Conservation (phyloP, 2,888 invertebrate genomes). For the Willowsia nigromaculata region DNA sequence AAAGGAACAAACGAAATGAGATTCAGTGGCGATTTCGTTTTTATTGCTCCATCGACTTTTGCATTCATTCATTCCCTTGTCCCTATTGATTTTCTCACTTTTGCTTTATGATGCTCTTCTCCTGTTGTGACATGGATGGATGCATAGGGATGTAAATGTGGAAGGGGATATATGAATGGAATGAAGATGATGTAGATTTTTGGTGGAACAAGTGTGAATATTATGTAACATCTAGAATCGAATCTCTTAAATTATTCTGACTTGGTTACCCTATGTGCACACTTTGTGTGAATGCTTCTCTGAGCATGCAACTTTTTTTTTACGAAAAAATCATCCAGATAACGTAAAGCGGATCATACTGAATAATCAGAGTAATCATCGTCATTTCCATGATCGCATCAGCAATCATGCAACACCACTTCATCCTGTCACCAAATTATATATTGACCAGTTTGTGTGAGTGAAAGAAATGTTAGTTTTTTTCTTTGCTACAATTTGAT, state of each 20-base stretch:
- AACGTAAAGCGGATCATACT: slow-evolving; percentile 37
- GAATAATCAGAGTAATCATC: slow-evolving; percentile 74
- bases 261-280: slow-evolving; percentile 16
- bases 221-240: slow-evolving; percentile 59
- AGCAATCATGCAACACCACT: slow-evolving; percentile 67
- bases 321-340: background rate
- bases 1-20: slow-evolving; percentile 76
- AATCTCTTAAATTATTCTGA: slow-evolving; percentile 66
- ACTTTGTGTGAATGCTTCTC: background rate
- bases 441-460: slow-evolving; percentile 6
- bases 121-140: slow-evolving; percentile 66
- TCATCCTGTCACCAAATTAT: slow-evolving; percentile 63
- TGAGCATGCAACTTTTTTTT: background rate
- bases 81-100: slow-evolving; percentile 79
- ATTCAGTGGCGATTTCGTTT: slow-evolving; percentile 79
- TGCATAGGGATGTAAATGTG: slow-evolving; percentile 63
- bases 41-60: slow-evolving; percentile 79
- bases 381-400: slow-evolving; percentile 69
- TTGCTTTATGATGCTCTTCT: slow-evolving; percentile 58
- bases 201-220: slow-evolving; percentile 71
- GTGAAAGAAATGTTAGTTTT: slow-evolving; percentile 6
- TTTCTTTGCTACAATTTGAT: background rate
- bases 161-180: slow-evolving; percentile 65
- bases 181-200: slow-evolving; percentile 61
- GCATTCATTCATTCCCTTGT: slow-evolving; percentile 78